phyloP scores from a whole-genome alignment of 2,888 invertebrate species.

The Cheilosia soror region DNA sequence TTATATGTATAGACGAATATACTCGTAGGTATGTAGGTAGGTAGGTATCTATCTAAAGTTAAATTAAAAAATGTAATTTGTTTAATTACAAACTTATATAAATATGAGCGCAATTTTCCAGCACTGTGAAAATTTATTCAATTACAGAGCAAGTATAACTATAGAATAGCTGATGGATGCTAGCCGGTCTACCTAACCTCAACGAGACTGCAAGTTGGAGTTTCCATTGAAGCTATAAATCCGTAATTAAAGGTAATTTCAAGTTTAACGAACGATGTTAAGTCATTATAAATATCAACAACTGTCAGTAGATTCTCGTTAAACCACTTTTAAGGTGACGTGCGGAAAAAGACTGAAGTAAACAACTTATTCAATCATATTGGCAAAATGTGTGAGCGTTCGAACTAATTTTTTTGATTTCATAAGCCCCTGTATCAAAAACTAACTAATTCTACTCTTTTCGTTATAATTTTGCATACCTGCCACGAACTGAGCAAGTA shows the following conservation, averaged over 20 bases:
- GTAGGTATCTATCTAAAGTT: neutral
- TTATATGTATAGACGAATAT: too few relatives aligned
- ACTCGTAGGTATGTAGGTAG: neutral
- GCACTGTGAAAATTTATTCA: neutral
- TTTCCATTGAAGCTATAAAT: neutral
- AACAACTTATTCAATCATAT: too few relatives aligned
- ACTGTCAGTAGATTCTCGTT: neutral
- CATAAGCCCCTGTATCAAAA: neutral
- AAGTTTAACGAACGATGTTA: constrained; percentile 25
- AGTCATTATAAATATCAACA: neutral
- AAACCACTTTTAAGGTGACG: constrained; percentile 2
- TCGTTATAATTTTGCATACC: neutral
- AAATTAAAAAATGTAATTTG: constrained; percentile 12
- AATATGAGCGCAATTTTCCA: constrained; percentile 7
- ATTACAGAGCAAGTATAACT: neutral
- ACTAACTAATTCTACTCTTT: neutral
- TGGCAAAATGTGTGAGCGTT: neutral
- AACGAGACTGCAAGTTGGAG: neutral
- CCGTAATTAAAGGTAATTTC: constrained; percentile 10
- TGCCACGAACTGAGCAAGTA: neutral
- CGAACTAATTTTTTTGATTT: neutral
- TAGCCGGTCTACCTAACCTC: neutral
- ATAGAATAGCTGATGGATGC: neutral
- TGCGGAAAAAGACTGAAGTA: neutral
- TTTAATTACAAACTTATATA: constrained; percentile 4